Percentiles rank a stretch among this genome's conserved stretches.
Conservation (phyloP, 92 coral and sea anemone genomes). For the Umimayanthus kanabou region DNA sequence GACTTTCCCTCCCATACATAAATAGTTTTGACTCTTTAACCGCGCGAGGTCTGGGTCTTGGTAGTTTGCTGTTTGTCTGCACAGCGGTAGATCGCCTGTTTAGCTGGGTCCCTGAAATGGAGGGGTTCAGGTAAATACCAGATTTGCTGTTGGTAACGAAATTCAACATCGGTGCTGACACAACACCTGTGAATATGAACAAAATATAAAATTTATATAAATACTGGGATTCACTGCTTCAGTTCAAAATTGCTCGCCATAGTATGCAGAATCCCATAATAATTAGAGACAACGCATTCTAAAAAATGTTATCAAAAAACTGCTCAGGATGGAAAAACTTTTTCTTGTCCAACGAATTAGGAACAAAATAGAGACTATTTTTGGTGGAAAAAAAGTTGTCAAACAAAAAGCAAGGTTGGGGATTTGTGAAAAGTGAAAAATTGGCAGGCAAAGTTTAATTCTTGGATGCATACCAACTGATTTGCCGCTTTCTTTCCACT, state of each 20-base stretch:
- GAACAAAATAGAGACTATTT: no score
- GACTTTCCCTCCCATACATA: conserved; percentile 1
- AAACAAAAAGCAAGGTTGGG: no score
- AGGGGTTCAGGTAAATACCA: background rate
- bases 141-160: background rate
- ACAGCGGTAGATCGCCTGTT: background rate
- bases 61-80: background rate
- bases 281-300: no score
- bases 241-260: background rate
- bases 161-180: background rate
- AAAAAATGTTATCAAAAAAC: no score
- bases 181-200: background rate
- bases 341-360: no score
- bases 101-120: background rate
- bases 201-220: background rate
- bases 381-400: no score
- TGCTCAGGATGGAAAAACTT: no score
- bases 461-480: no score
- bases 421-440: no score
- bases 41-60: background rate
- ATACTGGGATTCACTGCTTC: background rate
- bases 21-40: background rate
- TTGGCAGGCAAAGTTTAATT: no score
- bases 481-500: no score
- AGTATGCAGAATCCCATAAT: no score